Evolutionary conservation across 2,113 vertebrate species (phyloP), one percentile per base, ranked within the genome.

Genomic region (Capreolus pygargus): DNA sequence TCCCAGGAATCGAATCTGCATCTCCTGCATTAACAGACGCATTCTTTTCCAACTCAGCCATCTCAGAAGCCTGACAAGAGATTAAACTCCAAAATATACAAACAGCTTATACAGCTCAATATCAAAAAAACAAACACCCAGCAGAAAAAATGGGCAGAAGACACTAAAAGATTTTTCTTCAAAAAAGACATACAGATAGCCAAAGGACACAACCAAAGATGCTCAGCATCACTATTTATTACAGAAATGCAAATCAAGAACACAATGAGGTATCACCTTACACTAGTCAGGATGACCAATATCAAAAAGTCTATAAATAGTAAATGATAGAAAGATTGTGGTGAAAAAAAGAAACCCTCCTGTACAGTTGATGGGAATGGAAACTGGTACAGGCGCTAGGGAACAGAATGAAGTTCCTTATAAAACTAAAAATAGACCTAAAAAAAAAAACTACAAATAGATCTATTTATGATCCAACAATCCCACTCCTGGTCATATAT

Each of bases 1-100:
- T 74, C n/a, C 67, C 67, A 74, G 19, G 67, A 5, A 13, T 74
- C 0, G 0, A 39, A 74, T 39, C n/a, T 74, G n/a, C 5, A 0
- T 74, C 67, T 74, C 10, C 67, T 39, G 36, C n/a, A 23, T 39
- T 23, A 74, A 39, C 67, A 74, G 19, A 36, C 2, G 12, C 12
- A 74, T 23, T 39, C 67, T 13, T 23, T 74, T 74, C 67, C n/a
- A 74, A 74, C 67, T 39, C 5, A 74, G 19, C 19, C n/a, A 74
- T 23, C 67, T 74, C 19, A 3, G n/a, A 74, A 74, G 10, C n/a
- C 67, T 74, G 67, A 74, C 10, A 39, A 39, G 9, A 74, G 2
- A 39, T 39, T 74, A 39, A 39, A 21, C 19, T 82, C 17, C 47
- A 52, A 81, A 52, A 82, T 23, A 82, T 23, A 23, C 28, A 52